Percentiles rank a stretch among this genome's conserved stretches.
Evolutionary conservation across 2,113 vertebrate genomes (phyloP).

Genomic region (Lipophrys pholis): DNA sequence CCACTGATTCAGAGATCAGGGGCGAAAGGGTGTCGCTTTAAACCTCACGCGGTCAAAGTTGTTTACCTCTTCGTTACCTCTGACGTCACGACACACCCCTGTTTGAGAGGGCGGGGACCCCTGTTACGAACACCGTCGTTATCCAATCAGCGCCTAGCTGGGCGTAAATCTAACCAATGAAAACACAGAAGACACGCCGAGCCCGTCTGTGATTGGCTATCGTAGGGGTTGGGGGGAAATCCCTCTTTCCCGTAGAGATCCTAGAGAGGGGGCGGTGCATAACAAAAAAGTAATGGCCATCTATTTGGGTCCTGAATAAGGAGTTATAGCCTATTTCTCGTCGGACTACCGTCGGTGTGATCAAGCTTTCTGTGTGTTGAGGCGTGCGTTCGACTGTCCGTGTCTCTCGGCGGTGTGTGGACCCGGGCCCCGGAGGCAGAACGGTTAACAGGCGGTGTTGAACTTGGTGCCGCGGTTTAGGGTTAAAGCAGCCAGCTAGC

Average conservation of each 20-base stretch:
- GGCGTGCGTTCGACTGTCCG: neutral
- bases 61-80: slow-evolving; percentile 86
- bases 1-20: slow-evolving; percentile 41
- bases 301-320: slow-evolving; percentile 78
- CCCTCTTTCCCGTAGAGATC: slow-evolving; percentile 70
- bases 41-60: slow-evolving; percentile 86
- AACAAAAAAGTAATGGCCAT: slow-evolving; percentile 82
- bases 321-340: slow-evolving; percentile 62
- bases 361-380: slow-evolving; percentile 36
- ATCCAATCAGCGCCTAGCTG: slow-evolving; percentile 52
- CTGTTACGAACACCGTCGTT: slow-evolving; percentile 52
- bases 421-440: neutral
- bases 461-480: slow-evolving; percentile 71
- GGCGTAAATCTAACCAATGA: slow-evolving; percentile 66
- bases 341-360: slow-evolving; percentile 49
- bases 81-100: slow-evolving; percentile 89
- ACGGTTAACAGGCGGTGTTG: slow-evolving; percentile 33
- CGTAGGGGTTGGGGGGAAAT: slow-evolving; percentile 72
- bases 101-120: slow-evolving; percentile 62
- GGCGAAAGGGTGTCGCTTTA: slow-evolving; percentile 75
- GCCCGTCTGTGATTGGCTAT: slow-evolving; percentile 69
- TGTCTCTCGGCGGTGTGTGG: neutral
- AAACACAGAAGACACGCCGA: slow-evolving; percentile 26
- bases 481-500: slow-evolving; percentile 74
- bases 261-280: slow-evolving; percentile 78